Evolutionary conservation across 2,888 invertebrate genomes (phyloP), one percentile per base, ranked within the genome.

Genomic region (Biston stratarius): DNA sequence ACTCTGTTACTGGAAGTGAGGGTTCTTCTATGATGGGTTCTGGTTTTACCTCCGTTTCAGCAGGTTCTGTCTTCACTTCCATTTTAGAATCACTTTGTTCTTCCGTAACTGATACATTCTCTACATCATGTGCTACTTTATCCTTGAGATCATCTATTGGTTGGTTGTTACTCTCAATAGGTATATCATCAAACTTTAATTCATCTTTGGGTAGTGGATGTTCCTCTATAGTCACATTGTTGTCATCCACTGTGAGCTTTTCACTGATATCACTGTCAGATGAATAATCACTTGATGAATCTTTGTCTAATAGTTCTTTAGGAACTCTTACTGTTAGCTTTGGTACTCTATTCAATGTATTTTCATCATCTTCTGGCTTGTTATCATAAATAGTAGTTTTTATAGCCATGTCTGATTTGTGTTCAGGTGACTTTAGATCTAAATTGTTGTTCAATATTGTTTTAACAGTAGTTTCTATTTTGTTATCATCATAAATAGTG

Each of bases 241-340:
- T 85, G 71, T 95, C 95, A 83, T 95, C 95, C 80, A 95, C 93
- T 53, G 95, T 94, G 67, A 95, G 83, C 83, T 95, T 95, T 71
- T 95, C 95, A 87, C 95, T 95, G 62, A 91, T 91, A 83, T 95
- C 95, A 88, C 95, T 95, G 72, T 95, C 95, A 69, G 92, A 94
- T 70, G 94, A 94, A 76, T 92, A 91, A 76, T 94, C 94, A 85
- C 91, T 94, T 38, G 94, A 94, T 61, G 94, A 93, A 80, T 92
- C 91, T 81, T 92, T 94, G 74, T 94, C 94, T 69, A 92, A 82
- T 69, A 95, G 94, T 78, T 95, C 95, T 83, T 95, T 95, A 53
- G 95, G 95, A 74, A 95, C 94, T 84, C 96, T 95, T 34, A 96
- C 91, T 73, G 96, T 96, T 62, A 96, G 89, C 86, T 96, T 96